Evolutionary conservation across 23 tunicate species (phyloP).

Genomic region (Styela clava): DNA sequence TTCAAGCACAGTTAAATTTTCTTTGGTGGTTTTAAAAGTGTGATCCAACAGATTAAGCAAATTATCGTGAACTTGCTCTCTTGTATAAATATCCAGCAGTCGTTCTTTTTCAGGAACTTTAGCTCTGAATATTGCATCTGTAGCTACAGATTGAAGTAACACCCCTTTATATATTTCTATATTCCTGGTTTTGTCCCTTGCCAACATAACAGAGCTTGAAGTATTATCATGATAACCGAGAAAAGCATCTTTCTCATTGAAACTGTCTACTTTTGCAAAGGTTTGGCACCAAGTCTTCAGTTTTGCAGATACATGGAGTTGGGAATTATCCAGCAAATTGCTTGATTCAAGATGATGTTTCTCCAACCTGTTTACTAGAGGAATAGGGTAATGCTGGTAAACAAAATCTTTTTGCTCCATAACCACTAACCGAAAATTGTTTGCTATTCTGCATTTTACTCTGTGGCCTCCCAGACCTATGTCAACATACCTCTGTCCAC

Average conservation of each 20-base stretch:
- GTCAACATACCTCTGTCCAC: constrained; percentile 61
- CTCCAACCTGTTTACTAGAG: constrained; percentile 52
- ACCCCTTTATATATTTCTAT: not conserved
- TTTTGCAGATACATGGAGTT: not conserved
- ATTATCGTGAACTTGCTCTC: constrained; percentile 46
- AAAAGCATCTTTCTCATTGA: not conserved
- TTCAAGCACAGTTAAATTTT: constrained; percentile 31
- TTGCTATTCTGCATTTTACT: constrained; percentile 50
- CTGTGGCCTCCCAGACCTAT: constrained; percentile 64
- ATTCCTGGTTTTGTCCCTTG: not conserved
- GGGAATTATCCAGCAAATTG: constrained; percentile 24
- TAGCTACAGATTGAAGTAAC: not conserved
- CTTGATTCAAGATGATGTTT: constrained; percentile 38
- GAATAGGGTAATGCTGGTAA: constrained; percentile 50
- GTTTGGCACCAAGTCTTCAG: constrained; percentile 28
- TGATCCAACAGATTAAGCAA: constrained; percentile 8
- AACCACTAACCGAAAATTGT: constrained; percentile 35
- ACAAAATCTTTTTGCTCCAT: constrained; percentile 51
- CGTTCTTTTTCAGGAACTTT: constrained; percentile 6
- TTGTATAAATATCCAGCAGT: constrained; percentile 20
- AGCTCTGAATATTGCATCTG: constrained; percentile 1
- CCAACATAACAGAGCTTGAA: not conserved
- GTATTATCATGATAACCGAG: constrained; percentile 5
- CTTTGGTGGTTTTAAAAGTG: not conserved
- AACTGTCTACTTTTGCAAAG: not conserved